Conservation (phyloP, 2,113 vertebrate species). For the Lanius ludovicianus region DNA sequence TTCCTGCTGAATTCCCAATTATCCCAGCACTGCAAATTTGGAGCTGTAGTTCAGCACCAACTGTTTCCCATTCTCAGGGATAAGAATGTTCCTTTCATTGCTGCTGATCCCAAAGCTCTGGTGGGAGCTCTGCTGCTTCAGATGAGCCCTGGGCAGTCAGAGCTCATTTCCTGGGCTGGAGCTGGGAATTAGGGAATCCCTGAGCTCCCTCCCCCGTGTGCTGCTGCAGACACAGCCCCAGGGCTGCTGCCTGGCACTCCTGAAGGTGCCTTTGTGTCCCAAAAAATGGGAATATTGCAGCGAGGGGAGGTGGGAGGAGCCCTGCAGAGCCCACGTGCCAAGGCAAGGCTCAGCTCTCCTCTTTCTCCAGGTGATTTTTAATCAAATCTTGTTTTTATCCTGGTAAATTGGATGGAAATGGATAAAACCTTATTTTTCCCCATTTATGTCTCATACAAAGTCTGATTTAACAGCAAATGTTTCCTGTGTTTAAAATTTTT, state of each 20-base stretch:
- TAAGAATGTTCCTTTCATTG: not conserved
- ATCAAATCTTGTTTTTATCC: not conserved
- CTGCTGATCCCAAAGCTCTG: not conserved
- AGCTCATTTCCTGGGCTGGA: conserved; percentile 23
- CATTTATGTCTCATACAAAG: not conserved
- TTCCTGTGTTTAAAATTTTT: not conserved
- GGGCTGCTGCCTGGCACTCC: not conserved
- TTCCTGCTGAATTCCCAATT: not conserved
- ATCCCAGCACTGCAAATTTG: not conserved
- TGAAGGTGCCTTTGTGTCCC: not conserved
- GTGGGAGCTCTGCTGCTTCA: not conserved
- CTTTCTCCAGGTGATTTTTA: not conserved
- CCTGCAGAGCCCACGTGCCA: not conserved
- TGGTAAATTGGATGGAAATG: not conserved
- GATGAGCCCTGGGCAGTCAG: not conserved
- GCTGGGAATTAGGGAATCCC: not conserved
- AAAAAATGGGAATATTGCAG: not conserved
- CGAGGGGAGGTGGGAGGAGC: not conserved
- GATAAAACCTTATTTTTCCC: not conserved
- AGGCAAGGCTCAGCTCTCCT: not conserved
- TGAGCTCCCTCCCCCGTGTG: not conserved
- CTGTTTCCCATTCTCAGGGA: not conserved
- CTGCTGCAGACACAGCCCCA: not conserved
- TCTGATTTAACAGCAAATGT: not conserved
- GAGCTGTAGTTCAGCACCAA: not conserved